phyloP scores from a whole-genome alignment of 2,797 vertebrate species.

The Microctenopoma lineatum region DNA sequence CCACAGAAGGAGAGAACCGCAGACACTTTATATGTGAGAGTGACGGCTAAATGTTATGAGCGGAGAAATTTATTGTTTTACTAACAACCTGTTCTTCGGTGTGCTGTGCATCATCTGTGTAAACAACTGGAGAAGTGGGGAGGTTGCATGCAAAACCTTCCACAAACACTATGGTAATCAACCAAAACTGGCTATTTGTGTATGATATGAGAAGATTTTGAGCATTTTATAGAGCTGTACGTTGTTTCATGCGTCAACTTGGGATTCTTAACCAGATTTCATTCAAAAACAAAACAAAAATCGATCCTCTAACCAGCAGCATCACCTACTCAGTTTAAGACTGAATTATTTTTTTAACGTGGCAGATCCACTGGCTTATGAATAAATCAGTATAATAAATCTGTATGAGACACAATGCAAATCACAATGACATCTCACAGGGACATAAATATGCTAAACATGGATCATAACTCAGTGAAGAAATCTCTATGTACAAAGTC shows the following conservation, averaged over 20 bases:
- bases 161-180: slow-evolving; percentile 37
- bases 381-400: slow-evolving; percentile 54
- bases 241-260: slow-evolving; percentile 33
- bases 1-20: slow-evolving; percentile 76
- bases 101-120: slow-evolving; percentile 38
- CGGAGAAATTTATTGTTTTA: slow-evolving; percentile 39
- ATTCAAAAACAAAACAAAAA: slow-evolving; percentile 24
- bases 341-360: slow-evolving; percentile 23
- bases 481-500: slow-evolving; percentile 75
- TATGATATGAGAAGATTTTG: slow-evolving; percentile 16
- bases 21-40: slow-evolving; percentile 69
- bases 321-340: slow-evolving; percentile 49
- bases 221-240: slow-evolving; percentile 24
- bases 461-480: slow-evolving; percentile 65
- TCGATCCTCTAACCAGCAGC: slow-evolving; percentile 55
- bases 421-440: slow-evolving; percentile 64
- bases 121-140: slow-evolving; percentile 29
- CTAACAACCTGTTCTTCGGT: slow-evolving; percentile 46
- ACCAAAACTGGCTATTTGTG: slow-evolving; percentile 10
- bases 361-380: slow-evolving; percentile 50
- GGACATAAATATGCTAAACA: slow-evolving; percentile 70
- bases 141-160: slow-evolving; percentile 16
- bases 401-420: slow-evolving; percentile 55
- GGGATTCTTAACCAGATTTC: slow-evolving; percentile 31
- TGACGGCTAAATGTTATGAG: slow-evolving; percentile 61